These are phyloP conservation scores for Monochamus saltuarius DNA, from an alignment of 1,140 invertebrate genomes.

Conservation along the genomic window DNA sequence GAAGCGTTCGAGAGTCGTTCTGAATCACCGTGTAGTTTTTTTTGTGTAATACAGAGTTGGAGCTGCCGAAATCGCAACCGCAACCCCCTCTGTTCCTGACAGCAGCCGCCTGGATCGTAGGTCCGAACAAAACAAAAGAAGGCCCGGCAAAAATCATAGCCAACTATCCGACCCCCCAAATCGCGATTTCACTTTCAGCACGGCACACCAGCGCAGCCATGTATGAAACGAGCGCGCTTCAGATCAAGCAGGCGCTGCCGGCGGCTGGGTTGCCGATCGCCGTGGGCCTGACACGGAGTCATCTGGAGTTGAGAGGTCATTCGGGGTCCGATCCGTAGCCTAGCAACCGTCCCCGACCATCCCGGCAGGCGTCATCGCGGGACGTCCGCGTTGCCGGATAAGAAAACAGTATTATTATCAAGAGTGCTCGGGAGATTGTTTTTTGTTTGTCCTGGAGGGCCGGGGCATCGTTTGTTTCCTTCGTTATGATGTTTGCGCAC, in stretches of 20 bases:
- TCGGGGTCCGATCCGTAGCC: conserved; percentile 37
- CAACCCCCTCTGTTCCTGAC: background rate
- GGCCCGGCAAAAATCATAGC: background rate
- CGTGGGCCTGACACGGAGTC: conserved; percentile 37
- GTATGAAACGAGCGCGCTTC: conserved; percentile 23
- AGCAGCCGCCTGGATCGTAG: background rate
- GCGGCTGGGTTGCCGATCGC: conserved; percentile 26
- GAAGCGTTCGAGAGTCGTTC: no score
- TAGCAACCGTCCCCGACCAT: conserved; percentile 26
- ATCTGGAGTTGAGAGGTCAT: conserved; percentile 45
- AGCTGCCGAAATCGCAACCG: background rate
- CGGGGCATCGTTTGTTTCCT: no score
- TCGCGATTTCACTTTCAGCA: conserved; percentile 16
- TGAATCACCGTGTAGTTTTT: no score
- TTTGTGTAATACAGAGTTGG: no score
- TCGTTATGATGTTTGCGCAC: no score
- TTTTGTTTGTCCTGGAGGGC: no score
- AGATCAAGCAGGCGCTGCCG: background rate
- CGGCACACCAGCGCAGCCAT: conserved; percentile 13
- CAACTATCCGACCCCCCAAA: conserved; percentile 1
- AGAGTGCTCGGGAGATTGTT: no score
- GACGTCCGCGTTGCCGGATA: no score
- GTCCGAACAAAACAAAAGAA: conserved; percentile 12
- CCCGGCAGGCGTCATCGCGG: no score
- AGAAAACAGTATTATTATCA: no score